These are phyloP conservation scores for Dichetophora obliterata DNA, from an alignment of 2,888 invertebrate species.

Conservation along the genomic window DNA sequence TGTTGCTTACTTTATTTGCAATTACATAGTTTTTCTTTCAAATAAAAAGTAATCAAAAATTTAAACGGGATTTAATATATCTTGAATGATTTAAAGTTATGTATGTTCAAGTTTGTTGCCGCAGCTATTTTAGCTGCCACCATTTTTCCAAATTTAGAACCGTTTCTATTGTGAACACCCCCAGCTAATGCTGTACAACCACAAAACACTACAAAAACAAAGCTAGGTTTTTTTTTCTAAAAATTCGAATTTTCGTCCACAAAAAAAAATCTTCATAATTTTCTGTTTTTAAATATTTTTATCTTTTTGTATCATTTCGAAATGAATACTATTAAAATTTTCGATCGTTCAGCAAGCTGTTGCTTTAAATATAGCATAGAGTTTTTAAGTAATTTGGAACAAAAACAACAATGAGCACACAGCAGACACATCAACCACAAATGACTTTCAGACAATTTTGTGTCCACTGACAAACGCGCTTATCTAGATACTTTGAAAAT, in stretches of 20 bases:
- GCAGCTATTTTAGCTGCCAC: neutral
- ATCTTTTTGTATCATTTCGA: neutral
- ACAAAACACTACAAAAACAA: too few species aligned
- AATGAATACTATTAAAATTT: too few species aligned
- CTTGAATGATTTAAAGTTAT: neutral
- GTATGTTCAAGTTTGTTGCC: neutral
- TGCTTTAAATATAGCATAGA: neutral
- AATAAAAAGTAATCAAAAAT: neutral
- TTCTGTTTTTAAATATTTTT: neutral
- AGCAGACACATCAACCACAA: too few species aligned
- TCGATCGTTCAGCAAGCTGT: neutral
- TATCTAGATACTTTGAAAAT: too few species aligned
- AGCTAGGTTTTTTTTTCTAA: neutral
- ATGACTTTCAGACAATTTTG: too few species aligned
- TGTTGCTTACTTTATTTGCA: neutral
- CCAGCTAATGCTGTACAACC: neutral
- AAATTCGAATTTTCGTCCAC: neutral
- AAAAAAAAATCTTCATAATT: neutral
- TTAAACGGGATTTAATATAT: neutral
- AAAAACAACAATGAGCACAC: neutral
- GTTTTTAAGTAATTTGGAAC: neutral
- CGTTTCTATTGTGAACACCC: neutral
- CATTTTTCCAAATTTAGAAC: neutral
- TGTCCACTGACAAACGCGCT: too few species aligned
- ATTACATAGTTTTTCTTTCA: neutral